These are phyloP conservation scores for Drosophila ficusphila DNA, from an alignment of 1,140 invertebrate genomes.

Conservation along the genomic window DNA sequence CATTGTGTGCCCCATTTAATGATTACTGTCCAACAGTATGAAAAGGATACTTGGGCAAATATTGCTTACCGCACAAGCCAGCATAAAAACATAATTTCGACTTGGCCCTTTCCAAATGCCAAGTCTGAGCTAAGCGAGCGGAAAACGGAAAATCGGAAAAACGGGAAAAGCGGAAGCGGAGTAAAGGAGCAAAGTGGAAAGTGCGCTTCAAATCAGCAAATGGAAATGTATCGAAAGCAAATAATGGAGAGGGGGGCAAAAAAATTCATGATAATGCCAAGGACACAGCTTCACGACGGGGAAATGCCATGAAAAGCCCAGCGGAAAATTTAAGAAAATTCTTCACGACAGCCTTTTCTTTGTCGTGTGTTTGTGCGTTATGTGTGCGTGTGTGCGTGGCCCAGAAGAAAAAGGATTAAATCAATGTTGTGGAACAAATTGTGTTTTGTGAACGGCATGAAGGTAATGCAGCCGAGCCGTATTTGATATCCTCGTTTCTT, in stretches of 20 bases:
- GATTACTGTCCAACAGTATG: slow-evolving; percentile 28
- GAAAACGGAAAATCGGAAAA: slow-evolving; percentile 38
- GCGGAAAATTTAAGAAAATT: slow-evolving; percentile 61
- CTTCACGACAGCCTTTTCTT: slow-evolving; percentile 39
- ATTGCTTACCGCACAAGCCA: slow-evolving; percentile 40
- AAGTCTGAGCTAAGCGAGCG: slow-evolving; percentile 47
- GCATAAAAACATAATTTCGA: slow-evolving; percentile 50
- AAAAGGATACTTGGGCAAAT: slow-evolving; percentile 41
- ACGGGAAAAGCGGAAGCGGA: slow-evolving; percentile 6
- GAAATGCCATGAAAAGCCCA: slow-evolving; percentile 47
- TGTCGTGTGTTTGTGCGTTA: slow-evolving; percentile 2
- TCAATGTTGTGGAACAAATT: slow-evolving; percentile 65
- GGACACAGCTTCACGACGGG: slow-evolving; percentile 33
- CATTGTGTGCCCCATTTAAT: slow-evolving; percentile 23
- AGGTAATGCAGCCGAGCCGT: slow-evolving; percentile 44
- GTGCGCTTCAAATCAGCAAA: slow-evolving; percentile 61
- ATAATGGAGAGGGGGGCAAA: slow-evolving; percentile 21
- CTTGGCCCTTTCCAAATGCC: slow-evolving; percentile 17
- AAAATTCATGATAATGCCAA: slow-evolving; percentile 61
- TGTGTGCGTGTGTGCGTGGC: slow-evolving; percentile 32
- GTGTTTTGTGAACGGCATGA: slow-evolving; percentile 34
- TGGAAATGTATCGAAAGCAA: slow-evolving; percentile 53
- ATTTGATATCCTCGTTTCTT: slow-evolving; percentile 60
- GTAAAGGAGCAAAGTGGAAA: slow-evolving; percentile 28
- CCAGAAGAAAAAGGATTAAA: slow-evolving; percentile 60